Evolutionary conservation across 2,113 vertebrate species (phyloP), one percentile per base, ranked within the genome.

Genomic region (Chaetodon auriga): DNA sequence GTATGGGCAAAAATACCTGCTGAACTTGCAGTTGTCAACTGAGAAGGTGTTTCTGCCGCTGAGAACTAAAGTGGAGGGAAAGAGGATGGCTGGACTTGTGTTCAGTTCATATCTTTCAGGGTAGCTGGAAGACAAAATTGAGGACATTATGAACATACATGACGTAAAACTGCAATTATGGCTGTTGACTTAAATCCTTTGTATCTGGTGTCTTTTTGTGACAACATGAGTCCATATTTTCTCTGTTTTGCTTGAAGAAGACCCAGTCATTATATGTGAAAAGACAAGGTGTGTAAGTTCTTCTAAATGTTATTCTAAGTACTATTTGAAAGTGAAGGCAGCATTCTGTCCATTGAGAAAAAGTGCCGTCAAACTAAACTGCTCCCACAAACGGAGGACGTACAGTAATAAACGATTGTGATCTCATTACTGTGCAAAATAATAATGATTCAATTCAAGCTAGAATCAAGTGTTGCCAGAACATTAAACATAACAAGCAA

Each of bases 1-100:
- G 41, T 4, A 73, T 43, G 46, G 19, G 3, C n/a, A 60, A 61
- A 68, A 75, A 65, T 92, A 95, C 95, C 93, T 93, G 91, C 81
- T 89, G 55, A 87, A 75, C 78, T 89, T 94, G 81, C 82, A 90
- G 77, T 57, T 86, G 35, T 92, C 89, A 2, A 82, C 73, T 0
- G 89, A 82, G 54, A 92, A 81, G 25, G 51, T 68, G 68, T 82
- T 87, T 77, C 80, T 90, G 68, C 87, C 92, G 19, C 75, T 90
- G 41, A 93, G 82, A 55, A 92, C 76, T 18, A 92, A 80, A 36
- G 87, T 36, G 48, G 93, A 73, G 9, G 92, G 90, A 30, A 92
- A 69, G 7, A 92, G 64, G 62, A 92, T 23, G 16, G 87, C 81
- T 58, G 92, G 84, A 78, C 64, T 79, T n/a, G 90, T 78, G 38